Percentiles rank a stretch among this genome's conserved stretches.
phyloP scores from a whole-genome alignment of 2,113 vertebrate genomes.

The Syrmaticus mikado region DNA sequence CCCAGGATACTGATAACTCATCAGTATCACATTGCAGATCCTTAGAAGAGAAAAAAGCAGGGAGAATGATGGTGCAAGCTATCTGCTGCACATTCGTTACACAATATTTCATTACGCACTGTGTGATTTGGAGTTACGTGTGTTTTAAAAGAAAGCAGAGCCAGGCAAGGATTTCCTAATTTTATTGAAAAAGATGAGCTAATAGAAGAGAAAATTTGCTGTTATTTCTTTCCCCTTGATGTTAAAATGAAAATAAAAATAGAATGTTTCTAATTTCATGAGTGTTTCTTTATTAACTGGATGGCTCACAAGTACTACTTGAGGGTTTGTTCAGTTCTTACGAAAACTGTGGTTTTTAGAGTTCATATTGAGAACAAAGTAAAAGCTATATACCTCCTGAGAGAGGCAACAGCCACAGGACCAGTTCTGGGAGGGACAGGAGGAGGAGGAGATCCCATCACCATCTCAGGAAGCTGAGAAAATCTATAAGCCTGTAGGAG shows the following conservation, averaged over 20 bases:
- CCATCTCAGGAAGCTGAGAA: constrained; percentile 98
- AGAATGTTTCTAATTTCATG: not conserved
- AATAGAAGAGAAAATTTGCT: not conserved
- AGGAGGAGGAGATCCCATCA: constrained; percentile 92
- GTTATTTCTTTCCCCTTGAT: not conserved
- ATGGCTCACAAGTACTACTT: not conserved
- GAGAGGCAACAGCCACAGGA: constrained; percentile 84
- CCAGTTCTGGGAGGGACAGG: constrained; percentile 94
- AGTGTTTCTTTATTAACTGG: not conserved
- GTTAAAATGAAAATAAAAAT: not conserved
- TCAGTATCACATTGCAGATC: not conserved
- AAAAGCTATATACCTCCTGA: constrained; percentile 60
- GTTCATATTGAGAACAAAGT: not conserved
- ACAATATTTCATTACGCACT: not conserved
- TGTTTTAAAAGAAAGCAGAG: not conserved
- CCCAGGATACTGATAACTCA: not conserved
- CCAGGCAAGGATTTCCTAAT: not conserved
- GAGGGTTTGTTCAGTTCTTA: not conserved
- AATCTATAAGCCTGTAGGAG: constrained; percentile 91
- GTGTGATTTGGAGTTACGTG: not conserved
- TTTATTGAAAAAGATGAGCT: not conserved
- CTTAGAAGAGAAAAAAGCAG: not conserved
- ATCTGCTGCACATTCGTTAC: not conserved
- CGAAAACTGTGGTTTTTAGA: not conserved
- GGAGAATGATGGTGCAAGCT: not conserved